Conservation (phyloP, 2,888 invertebrate genomes). For the Mimas tiliae region DNA sequence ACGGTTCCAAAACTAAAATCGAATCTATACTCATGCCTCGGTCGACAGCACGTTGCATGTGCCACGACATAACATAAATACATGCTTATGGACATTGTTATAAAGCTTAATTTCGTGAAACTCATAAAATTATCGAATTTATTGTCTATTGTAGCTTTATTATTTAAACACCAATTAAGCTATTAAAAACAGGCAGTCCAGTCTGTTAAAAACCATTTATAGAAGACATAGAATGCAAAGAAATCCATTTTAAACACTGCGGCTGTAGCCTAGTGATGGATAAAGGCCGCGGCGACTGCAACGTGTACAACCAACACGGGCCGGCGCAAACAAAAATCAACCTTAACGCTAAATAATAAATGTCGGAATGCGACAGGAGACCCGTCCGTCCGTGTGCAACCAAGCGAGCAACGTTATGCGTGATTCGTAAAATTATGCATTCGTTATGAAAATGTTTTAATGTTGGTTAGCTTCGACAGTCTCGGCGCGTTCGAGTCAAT, state of each 20-base stretch:
- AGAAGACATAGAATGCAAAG: not conserved
- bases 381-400: constrained; percentile 72
- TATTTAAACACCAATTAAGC: not conserved
- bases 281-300: not conserved
- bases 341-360: constrained; percentile 73
- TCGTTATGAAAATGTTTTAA: constrained; percentile 59
- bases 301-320: constrained; percentile 37
- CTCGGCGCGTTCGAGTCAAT: constrained; percentile 56
- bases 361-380: constrained; percentile 77
- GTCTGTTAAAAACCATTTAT: not conserved
- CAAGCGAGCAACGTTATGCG: constrained; percentile 72
- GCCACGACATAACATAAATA: not conserved
- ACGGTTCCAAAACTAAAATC: constrained; percentile 57
- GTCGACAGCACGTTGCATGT: constrained; percentile 38
- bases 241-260: constrained; percentile 30
- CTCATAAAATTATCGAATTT: not conserved
- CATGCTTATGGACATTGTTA: constrained; percentile 16
- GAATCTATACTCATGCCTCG: constrained; percentile 58
- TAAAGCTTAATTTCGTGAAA: not conserved
- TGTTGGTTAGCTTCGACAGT: constrained; percentile 49
- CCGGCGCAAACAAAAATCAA: constrained; percentile 71
- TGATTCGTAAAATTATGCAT: constrained; percentile 62
- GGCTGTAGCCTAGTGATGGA: not conserved
- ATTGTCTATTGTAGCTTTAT: not conserved
- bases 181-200: not conserved